phyloP scores from a whole-genome alignment of 2,113 vertebrate genomes.

The Halcyon malimbica region DNA sequence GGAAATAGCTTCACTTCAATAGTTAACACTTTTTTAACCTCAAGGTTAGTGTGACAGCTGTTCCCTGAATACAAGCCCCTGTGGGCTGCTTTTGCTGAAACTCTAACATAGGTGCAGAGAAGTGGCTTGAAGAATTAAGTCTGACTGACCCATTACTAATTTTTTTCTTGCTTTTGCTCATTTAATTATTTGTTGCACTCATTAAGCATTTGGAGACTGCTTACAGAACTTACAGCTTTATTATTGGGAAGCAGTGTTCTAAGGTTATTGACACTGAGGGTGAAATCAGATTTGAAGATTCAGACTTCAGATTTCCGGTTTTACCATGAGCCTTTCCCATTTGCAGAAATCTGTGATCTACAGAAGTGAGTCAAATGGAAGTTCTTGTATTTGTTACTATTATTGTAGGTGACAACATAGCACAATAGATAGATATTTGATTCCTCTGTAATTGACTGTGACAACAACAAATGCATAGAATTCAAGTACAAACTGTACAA shows the following conservation, averaged over 20 bases:
- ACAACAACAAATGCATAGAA: slow-evolving; percentile 47
- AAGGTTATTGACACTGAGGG: not conserved
- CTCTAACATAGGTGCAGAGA: not conserved
- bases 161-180: not conserved
- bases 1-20: slow-evolving; percentile 61
- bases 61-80: not conserved
- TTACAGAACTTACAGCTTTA: not conserved
- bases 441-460: slow-evolving; percentile 68
- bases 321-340: not conserved
- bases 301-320: not conserved
- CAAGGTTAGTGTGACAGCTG: not conserved
- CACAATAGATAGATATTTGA: slow-evolving; percentile 31
- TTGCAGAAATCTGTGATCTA: not conserved
- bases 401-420: not conserved
- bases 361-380: not conserved
- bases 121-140: not conserved
- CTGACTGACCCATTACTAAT: not conserved
- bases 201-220: not conserved
- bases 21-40: slow-evolving; percentile 50
- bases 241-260: not conserved
- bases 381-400: not conserved
- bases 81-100: not conserved
- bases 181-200: slow-evolving; percentile 52
- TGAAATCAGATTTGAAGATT: not conserved
- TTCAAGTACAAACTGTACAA: slow-evolving; percentile 45